These are phyloP conservation scores for Archivesica marissinica DNA, from an alignment of 1,140 invertebrate genomes.

Conservation along the genomic window DNA sequence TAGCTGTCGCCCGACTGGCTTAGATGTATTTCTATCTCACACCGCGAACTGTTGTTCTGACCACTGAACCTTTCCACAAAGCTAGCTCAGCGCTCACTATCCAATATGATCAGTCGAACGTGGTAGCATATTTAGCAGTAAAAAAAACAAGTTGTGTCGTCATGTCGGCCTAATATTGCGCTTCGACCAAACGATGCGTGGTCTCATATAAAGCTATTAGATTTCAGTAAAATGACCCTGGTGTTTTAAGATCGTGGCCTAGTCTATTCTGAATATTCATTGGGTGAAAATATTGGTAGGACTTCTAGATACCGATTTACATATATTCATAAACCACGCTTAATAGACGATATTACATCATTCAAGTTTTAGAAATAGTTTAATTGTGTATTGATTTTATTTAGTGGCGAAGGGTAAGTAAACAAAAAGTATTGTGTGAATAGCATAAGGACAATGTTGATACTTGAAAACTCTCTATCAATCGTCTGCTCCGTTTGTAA, in stretches of 20 bases:
- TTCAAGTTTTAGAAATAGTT: too few species aligned
- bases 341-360: constrained; percentile 22
- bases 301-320: constrained; percentile 12
- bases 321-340: neutral
- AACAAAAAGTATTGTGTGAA: too few species aligned
- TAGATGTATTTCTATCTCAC: constrained; percentile 62
- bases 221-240: constrained; percentile 36
- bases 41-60: constrained; percentile 56
- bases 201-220: constrained; percentile 11
- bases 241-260: constrained; percentile 14
- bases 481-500: too few species aligned
- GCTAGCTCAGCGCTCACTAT: constrained; percentile 56
- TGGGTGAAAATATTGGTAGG: neutral
- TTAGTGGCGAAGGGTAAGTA: too few species aligned
- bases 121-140: constrained; percentile 55
- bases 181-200: constrained; percentile 50
- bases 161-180: constrained; percentile 58
- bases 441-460: too few species aligned
- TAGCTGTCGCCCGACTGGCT: constrained; percentile 56
- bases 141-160: constrained; percentile 61
- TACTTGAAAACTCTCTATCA: too few species aligned
- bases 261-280: too few species aligned
- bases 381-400: too few species aligned
- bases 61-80: constrained; percentile 58
- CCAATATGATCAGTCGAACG: constrained; percentile 64